phyloP scores from a whole-genome alignment of 2,797 vertebrate genomes.

The Sparus aurata region DNA sequence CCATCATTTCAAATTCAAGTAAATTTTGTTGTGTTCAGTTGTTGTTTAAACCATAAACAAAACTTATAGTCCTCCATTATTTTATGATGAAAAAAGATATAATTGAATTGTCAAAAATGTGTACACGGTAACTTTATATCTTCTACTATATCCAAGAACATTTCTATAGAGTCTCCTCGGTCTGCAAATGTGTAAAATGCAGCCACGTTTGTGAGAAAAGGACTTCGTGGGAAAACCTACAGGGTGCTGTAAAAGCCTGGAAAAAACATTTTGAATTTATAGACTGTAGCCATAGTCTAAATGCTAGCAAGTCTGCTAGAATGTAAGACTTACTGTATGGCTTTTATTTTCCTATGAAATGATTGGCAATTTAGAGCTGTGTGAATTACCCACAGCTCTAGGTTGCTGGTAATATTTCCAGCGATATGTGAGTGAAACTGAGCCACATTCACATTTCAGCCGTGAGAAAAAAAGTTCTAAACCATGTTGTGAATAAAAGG shows the following conservation, averaged over 20 bases:
- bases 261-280: slow-evolving; percentile 46
- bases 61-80: slow-evolving; percentile 5
- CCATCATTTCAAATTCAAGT: not conserved
- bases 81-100: slow-evolving; percentile 3
- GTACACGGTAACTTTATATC: slow-evolving; percentile 20
- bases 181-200: slow-evolving; percentile 51
- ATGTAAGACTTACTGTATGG: slow-evolving; percentile 24
- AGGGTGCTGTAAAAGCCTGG: slow-evolving; percentile 56
- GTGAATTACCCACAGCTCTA: slow-evolving; percentile 26
- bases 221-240: slow-evolving; percentile 39
- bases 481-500: not conserved
- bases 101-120: slow-evolving; percentile 9
- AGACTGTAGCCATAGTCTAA: slow-evolving; percentile 30
- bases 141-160: slow-evolving; percentile 27
- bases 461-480: not conserved
- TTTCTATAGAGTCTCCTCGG: slow-evolving; percentile 19
- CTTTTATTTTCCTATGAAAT: slow-evolving; percentile 53
- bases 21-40: not conserved
- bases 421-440: not conserved
- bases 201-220: slow-evolving; percentile 35
- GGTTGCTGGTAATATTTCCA: slow-evolving; percentile 6
- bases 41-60: not conserved
- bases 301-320: slow-evolving; percentile 39
- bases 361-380: slow-evolving; percentile 41
- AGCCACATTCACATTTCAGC: slow-evolving; percentile 2